Conservation (phyloP, 2,113 vertebrate genomes). For the Oncorhynchus clarkii region DNA sequence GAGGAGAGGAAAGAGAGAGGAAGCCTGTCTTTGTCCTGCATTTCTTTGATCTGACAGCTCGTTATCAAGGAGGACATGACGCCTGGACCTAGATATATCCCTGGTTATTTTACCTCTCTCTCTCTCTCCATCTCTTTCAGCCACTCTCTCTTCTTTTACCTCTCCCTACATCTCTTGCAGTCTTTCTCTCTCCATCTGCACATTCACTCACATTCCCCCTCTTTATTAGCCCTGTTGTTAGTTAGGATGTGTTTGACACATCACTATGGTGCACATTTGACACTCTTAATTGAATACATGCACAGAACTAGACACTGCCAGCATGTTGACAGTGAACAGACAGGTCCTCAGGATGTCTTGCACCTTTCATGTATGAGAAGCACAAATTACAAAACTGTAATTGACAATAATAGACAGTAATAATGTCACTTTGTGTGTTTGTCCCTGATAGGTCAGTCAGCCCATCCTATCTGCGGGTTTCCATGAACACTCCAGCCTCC, state of each 20-base stretch:
- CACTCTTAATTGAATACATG: background rate
- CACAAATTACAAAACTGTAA: too few relatives aligned
- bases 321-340: too few relatives aligned
- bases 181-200: conserved; percentile 3
- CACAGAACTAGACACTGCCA: too few relatives aligned
- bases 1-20: background rate
- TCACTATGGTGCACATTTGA: background rate
- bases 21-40: conserved; percentile 25
- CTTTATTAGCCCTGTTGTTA: background rate
- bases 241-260: too few relatives aligned
- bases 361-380: background rate
- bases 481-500: conserved; percentile 6
- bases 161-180: background rate
- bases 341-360: background rate
- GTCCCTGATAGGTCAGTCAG: conserved; percentile 29
- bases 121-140: conserved; percentile 1
- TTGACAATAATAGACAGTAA: conserved; percentile 13
- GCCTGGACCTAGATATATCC: too few relatives aligned
- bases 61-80: conserved; percentile 31
- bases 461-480: conserved; percentile 27
- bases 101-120: too few relatives aligned
- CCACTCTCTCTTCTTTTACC: conserved; percentile 2
- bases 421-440: conserved; percentile 16
- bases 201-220: conserved; percentile 1
- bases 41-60: conserved; percentile 56